Evolutionary conservation across 2,888 invertebrate genomes (phyloP), one percentile per base, ranked within the genome.

Genomic region (Alloplasta piceator): DNA sequence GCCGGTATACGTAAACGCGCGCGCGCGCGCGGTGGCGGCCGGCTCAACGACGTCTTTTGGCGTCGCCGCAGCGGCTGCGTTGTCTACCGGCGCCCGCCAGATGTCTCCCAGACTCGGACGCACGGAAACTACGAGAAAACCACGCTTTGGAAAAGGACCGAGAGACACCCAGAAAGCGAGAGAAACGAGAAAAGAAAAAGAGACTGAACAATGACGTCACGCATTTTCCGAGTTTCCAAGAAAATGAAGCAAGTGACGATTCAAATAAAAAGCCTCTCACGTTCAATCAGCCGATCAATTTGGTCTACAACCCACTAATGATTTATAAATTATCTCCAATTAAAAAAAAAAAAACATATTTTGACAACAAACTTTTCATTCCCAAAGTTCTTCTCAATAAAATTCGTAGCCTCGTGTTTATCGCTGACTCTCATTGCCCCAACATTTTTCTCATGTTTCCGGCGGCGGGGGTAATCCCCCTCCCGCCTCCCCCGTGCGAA

Each of bases 31-130:
- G 71, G 52, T 68, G 67, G 75, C 68, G 74, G 76, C 75, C 68
- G 74, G 76, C 75, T 70, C 50, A 46, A 52, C 67, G 74, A 82
- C 78, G 76, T 67, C 66, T 60, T 36, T 46, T 5, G 74, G 76
- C 68, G 82, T 67, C 67, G 78, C 61, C 61, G 81, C 61, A 71
- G 60, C 81, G 56, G 61, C 67, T 46, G 48, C 48, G 87, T 84
- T 89, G 73, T 77, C 74, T 87, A 83, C 86, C 87, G 89, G 87
- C 86, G 80, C 79, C 87, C 89, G 84, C 86, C 84, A 88, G 88
- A 87, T 86, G 89, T 88, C 89, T 82, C 86, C 67, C 77, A 66
- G 85, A 77, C 85, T 82, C 80, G 79, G 82, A 84, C 83, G 68
- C 84, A 68, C 72, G 26, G 26, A 48, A 60, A 36, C 64, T 14